Evolutionary conservation across 2,113 vertebrate species (phyloP).

Genomic region (Globicephala melas): DNA sequence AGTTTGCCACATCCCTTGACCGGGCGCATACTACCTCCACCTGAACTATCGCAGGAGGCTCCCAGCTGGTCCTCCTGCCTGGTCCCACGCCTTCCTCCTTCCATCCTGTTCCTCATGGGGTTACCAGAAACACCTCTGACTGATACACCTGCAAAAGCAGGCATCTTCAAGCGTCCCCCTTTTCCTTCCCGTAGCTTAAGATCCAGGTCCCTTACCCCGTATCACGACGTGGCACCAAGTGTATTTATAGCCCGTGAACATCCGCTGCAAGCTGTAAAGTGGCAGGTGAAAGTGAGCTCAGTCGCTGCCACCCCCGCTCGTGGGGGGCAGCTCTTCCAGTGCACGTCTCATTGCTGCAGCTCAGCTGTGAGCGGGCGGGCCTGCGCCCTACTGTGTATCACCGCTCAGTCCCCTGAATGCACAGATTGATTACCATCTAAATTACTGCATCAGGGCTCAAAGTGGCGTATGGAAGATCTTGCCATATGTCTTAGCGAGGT

Average conservation of each 20-base stretch:
- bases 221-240: neutral
- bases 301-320: accelerated
- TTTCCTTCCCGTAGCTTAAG: neutral
- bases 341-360: neutral
- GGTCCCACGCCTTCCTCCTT: neutral
- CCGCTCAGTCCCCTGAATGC: neutral
- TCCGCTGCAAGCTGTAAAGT: neutral
- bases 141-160: neutral
- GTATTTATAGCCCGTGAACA: neutral
- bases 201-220: neutral
- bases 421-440: neutral
- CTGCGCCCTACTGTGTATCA: neutral
- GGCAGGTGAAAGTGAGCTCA: neutral
- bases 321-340: neutral
- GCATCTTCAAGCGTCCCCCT: neutral
- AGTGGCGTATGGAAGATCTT: neutral
- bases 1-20: neutral
- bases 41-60: accelerated
- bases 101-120: neutral
- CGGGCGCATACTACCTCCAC: accelerated
- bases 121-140: neutral
- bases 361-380: neutral
- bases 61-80: neutral
- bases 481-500: neutral
- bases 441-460: neutral